Evolutionary conservation across 1,140 invertebrate species (phyloP).

Genomic region (Hylaeus anthracinus): DNA sequence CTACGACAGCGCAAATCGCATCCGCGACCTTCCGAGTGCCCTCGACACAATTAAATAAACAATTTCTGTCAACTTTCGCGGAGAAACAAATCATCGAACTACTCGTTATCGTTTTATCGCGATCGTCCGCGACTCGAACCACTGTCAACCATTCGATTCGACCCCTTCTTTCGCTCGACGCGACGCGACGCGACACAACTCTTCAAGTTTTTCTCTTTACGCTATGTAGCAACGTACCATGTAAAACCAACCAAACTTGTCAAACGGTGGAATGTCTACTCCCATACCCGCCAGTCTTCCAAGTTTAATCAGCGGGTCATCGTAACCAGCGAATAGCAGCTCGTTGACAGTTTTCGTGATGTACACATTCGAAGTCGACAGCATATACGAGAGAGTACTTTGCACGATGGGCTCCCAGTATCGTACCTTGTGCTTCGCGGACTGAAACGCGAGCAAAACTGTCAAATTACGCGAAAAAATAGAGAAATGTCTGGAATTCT

Average conservation of each 20-base stretch:
- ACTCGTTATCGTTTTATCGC: no score
- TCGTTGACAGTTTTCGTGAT: constrained; percentile 85
- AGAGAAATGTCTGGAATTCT: no score
- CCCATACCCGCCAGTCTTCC: constrained; percentile 81
- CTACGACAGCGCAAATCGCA: constrained; percentile 36
- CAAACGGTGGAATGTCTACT: constrained; percentile 83
- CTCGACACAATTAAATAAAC: constrained; percentile 39
- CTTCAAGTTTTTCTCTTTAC: no score
- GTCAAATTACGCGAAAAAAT: neutral
- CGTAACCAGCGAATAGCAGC: constrained; percentile 90
- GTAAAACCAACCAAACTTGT: constrained; percentile 92
- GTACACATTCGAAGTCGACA: constrained; percentile 76
- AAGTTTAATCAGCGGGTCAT: constrained; percentile 85
- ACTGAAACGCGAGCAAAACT: constrained; percentile 80
- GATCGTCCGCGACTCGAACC: no score
- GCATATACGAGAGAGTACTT: constrained; percentile 81
- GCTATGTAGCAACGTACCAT: constrained; percentile 80
- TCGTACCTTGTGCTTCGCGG: constrained; percentile 84
- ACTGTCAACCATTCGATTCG: no score
- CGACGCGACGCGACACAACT: no score
- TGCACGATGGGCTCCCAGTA: constrained; percentile 82
- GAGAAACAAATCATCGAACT: no score
- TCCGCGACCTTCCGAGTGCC: constrained; percentile 30
- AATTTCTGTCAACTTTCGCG: neutral
- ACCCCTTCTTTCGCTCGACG: neutral